Evolutionary conservation across 2,888 invertebrate genomes (phyloP).

Genomic region (Phoenoteleia sp.): DNA sequence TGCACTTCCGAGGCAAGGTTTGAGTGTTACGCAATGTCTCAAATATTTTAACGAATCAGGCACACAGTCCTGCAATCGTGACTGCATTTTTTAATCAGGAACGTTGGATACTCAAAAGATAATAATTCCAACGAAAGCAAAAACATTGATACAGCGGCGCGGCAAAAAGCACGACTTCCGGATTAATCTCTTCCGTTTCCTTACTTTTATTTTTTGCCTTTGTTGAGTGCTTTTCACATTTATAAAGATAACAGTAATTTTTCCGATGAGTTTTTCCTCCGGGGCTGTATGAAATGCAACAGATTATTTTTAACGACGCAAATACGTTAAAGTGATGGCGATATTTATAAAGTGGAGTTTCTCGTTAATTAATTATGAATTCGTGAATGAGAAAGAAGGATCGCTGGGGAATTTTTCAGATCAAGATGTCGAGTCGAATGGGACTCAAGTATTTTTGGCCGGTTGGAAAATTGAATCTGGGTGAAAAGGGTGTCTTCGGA

Average conservation of each 20-base stretch:
- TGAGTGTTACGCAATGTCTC: slow-evolving; percentile 32
- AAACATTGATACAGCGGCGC: slow-evolving; percentile 63
- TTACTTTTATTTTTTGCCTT: slow-evolving; percentile 63
- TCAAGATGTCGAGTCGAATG: no score
- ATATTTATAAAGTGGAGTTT: slow-evolving; percentile 40
- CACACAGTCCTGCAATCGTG: slow-evolving; percentile 25
- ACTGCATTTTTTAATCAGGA: slow-evolving; percentile 64
- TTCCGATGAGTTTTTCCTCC: slow-evolving; percentile 63
- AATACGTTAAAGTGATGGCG: slow-evolving; percentile 31
- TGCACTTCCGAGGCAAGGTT: not conserved
- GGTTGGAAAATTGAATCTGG: no score
- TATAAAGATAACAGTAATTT: slow-evolving; percentile 64
- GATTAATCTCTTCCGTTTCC: slow-evolving; percentile 70
- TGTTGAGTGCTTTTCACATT: slow-evolving; percentile 65
- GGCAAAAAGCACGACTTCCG: slow-evolving; percentile 64
- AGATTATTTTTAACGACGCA: slow-evolving; percentile 58
- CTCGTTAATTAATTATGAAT: slow-evolving; percentile 40
- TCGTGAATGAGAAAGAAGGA: not conserved
- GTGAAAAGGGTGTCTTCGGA: no score
- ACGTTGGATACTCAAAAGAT: slow-evolving; percentile 54
- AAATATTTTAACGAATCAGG: slow-evolving; percentile 50
- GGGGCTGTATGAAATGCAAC: slow-evolving; percentile 31
- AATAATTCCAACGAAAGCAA: slow-evolving; percentile 60
- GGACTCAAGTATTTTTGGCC: no score
- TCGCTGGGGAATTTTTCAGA: not conserved